Conservation (phyloP, 2,113 vertebrate species). For the Hucho hucho region DNA sequence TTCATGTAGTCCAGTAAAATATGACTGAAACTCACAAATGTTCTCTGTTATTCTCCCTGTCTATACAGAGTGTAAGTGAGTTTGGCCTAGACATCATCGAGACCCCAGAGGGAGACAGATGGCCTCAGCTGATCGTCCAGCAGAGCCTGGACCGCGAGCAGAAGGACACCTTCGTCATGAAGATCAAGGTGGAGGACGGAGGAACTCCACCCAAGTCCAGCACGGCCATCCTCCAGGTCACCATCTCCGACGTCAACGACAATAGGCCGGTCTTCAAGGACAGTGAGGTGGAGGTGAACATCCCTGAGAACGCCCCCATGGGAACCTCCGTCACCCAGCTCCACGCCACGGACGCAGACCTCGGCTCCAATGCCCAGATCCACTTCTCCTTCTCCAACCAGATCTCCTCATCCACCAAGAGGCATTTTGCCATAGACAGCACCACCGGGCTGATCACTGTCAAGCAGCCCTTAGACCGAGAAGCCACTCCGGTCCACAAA, state of each 20-base stretch:
- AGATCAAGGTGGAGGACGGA: constrained; percentile 96
- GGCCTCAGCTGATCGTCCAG: constrained; percentile 95
- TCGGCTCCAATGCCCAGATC: constrained; percentile 93
- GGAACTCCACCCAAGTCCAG: constrained; percentile 94
- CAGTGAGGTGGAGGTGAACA: constrained; percentile 86
- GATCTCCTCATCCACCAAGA: constrained; percentile 84
- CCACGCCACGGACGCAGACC: constrained; percentile 92
- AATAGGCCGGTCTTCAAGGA: constrained; percentile 93
- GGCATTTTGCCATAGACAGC: constrained; percentile 89
- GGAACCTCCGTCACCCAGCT: constrained; percentile 94
- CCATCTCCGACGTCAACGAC: constrained; percentile 94
- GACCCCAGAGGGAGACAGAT: constrained; percentile 96
- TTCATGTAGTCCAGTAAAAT: constrained; percentile 14
- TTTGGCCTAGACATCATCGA: constrained; percentile 97
- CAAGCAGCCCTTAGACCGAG: constrained; percentile 89
- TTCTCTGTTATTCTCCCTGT: constrained; percentile 22
- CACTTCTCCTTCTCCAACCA: constrained; percentile 95
- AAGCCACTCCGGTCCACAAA: constrained; percentile 89
- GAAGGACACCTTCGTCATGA: constrained; percentile 98
- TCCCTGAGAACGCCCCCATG: constrained; percentile 89
- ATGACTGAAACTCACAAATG: background rate
- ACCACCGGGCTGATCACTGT: constrained; percentile 90
- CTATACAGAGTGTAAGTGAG: constrained; percentile 84
- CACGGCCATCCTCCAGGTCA: constrained; percentile 97
- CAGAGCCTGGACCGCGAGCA: constrained; percentile 93